Percentiles rank a stretch among this genome's conserved stretches.
These are phyloP conservation scores for Phalacrocorax brasilianus DNA, from an alignment of 2,113 vertebrate species.

Conservation along the genomic window DNA sequence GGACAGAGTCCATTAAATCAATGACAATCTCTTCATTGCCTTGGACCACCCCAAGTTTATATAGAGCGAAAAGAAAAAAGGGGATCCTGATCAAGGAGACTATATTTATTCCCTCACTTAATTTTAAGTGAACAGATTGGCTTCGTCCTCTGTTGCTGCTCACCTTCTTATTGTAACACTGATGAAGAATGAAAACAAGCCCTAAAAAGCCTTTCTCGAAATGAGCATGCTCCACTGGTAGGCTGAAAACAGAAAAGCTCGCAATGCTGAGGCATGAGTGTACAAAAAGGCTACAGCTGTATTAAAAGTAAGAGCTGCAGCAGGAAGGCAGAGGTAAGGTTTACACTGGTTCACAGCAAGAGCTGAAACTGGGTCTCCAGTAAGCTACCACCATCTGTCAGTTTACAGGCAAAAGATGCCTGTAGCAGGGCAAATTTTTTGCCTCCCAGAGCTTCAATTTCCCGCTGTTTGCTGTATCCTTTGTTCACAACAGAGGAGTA, in stretches of 20 bases:
- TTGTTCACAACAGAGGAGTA: not conserved
- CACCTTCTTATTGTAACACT: too few relatives aligned
- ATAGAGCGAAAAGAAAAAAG: not conserved
- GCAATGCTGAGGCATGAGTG: fast-evolving
- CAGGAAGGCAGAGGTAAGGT: not conserved
- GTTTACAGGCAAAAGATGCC: not conserved
- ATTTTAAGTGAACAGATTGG: not conserved
- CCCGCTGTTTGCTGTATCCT: not conserved
- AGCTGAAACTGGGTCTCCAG: not conserved
- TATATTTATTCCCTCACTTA: not conserved
- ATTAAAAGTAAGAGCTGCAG: not conserved
- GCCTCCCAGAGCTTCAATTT: not conserved
- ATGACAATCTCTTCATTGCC: not conserved
- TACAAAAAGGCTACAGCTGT: fast-evolving
- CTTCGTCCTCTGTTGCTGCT: not conserved
- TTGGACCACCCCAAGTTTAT: not conserved
- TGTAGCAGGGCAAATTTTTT: not conserved
- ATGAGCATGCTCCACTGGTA: fast-evolving
- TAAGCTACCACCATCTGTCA: not conserved
- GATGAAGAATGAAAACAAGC: not conserved
- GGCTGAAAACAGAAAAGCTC: not conserved
- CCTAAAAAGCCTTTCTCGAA: not conserved
- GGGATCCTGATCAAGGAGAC: not conserved
- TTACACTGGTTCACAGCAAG: not conserved
- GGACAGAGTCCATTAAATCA: not conserved